Base-by-base conservation (phyloP, 2,888 invertebrate genomes). In the Deilephila porcellus region DNA sequence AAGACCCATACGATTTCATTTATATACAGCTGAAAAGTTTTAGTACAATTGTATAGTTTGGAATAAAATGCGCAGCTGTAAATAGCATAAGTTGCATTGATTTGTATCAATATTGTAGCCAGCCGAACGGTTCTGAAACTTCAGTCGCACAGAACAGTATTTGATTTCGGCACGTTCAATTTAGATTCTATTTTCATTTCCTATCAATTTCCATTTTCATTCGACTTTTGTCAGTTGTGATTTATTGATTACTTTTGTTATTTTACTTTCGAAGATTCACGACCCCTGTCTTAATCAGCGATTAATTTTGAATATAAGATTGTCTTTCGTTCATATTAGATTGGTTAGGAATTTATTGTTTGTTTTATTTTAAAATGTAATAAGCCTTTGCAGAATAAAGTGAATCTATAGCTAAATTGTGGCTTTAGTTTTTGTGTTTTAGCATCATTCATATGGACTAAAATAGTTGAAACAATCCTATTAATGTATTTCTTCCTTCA, bases 171-270 rank as follows among this genome's bases (percentile, higher is more conserved):
- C 82, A 83, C 82, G 81, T 82, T 81, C 82, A 81, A 83, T 84
- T 81, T 80, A 82, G 82, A 85, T 82, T 84, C 85, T 84, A 83
- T 84, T 84, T 84, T 82, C 85, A 85, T 84, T 85, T 84, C 85
- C 85, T 80, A 82, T 82, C 82, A 80, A 84, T 85, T 84, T 84
- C 83, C 85, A 83, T 83, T 85, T 85, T 81, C 81, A 85, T 82
- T 84, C 81, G 80, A 78, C 81, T 81, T 80, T 81, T 82, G 81
- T 81, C 81, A 79, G 79, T 78, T 77, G 77, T 82, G 85, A 84
- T 84, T 80, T 84, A 84, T 85, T 83, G 83, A 84, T 84, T 81
- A 81, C 79, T 80, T 79, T 83, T 81, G 84, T 83, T 79, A 82
- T 64, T 67, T 37, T 25, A 59, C 78, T 79, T 82, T 83, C 52